Base-by-base conservation (phyloP, 53 echinoderm and acorn worm genomes). In the Holothuria scabra region DNA sequence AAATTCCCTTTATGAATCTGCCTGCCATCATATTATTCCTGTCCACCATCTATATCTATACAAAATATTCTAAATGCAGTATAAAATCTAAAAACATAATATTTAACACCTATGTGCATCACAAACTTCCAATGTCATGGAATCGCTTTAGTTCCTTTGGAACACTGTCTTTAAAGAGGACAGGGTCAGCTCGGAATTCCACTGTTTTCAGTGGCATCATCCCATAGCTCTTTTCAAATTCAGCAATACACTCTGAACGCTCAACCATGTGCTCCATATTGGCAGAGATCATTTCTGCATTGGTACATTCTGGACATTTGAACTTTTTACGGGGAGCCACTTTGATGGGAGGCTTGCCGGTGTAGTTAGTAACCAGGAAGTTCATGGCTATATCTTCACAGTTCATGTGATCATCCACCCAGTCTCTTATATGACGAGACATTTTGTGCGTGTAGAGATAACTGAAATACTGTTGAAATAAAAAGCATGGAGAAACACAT, bases 311-410 rank as follows among this genome's bases (percentile, higher is more conserved):
- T 13, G 99, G 99, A 31, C 99, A 99, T 71, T 99, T 99, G 90
- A 99, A 99, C 68, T 99, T 97, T 87, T 99, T 99, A 22, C 94
- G 88, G 1, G 99, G 99, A 5, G 99, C 94, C 46, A 99, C 99
- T 24, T 93, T 93, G 60, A 93, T 91, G 14, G 94, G 99, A 31
- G 99, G 89, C 67, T 99, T 99, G 33, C 99, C 99, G 12, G 99
- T 99, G 49, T 80, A 81, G 91, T 94, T 95, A 60, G 93, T 69
- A 13, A 95, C 86, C 20, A 94, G 86, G 69, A 99, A 99, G 84
- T 99, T 99, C 92, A 99, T 99, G 57, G 99, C 94, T 5, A 99
- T 95, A 71, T 99, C 99, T 56, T 99, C 99, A 60, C 99, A 99
- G 90, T 99, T 99, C 93, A 94, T 93, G 82, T 94, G 92, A 29